Conservation (phyloP, 2,113 vertebrate species). For the Murina feae region DNA sequence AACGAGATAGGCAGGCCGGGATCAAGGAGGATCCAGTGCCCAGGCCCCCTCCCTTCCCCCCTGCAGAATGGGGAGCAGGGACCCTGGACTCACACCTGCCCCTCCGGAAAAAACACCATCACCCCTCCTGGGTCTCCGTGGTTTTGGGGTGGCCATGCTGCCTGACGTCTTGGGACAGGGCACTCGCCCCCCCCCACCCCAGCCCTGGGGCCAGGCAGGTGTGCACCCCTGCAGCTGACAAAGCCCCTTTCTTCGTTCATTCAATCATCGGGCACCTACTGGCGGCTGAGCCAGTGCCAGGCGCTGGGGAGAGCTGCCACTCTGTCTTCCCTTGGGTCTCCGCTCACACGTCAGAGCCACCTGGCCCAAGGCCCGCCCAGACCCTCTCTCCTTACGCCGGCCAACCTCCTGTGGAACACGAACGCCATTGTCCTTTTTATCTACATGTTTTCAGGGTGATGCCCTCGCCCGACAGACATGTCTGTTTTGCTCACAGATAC, state of each 20-base stretch:
- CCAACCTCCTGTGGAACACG: neutral
- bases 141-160: neutral
- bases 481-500: neutral
- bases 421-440: neutral
- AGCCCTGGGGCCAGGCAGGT: neutral
- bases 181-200: neutral
- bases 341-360: neutral
- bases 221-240: neutral
- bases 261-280: neutral
- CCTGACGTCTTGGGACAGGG: too few relatives aligned
- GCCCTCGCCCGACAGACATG: neutral
- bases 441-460: neutral
- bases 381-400: neutral
- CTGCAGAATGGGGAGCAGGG: neutral
- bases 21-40: neutral
- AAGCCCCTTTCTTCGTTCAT: neutral
- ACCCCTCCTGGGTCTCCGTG: neutral
- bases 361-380: neutral
- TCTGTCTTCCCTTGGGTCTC: neutral
- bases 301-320: neutral
- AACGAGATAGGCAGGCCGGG: fast-evolving
- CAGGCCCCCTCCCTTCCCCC: neutral
- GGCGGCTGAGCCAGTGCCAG: neutral
- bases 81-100: neutral
- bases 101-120: neutral